phyloP scores from a whole-genome alignment of 2,888 invertebrate genomes.

The Chrysina gloriosa region DNA sequence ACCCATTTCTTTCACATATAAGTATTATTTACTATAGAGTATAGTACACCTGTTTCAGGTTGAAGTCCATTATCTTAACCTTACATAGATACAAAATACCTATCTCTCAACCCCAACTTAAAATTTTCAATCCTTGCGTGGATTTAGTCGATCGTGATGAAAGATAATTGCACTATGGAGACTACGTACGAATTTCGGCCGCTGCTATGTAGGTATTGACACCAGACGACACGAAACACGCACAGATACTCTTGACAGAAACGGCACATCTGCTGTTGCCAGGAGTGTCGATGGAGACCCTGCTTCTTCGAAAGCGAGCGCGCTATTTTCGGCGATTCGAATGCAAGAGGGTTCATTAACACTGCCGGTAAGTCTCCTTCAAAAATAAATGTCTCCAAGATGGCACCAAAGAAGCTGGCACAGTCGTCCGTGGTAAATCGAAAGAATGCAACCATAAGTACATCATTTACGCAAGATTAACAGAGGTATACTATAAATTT shows the following conservation, averaged over 20 bases:
- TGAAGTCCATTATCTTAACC: too few relatives aligned
- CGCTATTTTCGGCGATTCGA: slow-evolving; percentile 43
- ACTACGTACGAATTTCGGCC: not conserved
- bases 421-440: not conserved
- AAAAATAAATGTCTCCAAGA: slow-evolving; percentile 55
- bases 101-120: not conserved
- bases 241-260: slow-evolving; percentile 38
- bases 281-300: slow-evolving; percentile 28
- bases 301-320: slow-evolving; percentile 30
- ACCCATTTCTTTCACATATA: too few relatives aligned
- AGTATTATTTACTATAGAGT: too few relatives aligned
- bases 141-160: not conserved
- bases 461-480: slow-evolving; percentile 16
- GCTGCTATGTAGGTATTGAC: slow-evolving; percentile 17
- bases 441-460: slow-evolving; percentile 7
- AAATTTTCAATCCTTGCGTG: too few relatives aligned
- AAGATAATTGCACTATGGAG: not conserved
- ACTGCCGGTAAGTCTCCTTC: slow-evolving; percentile 44
- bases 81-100: slow-evolving; percentile 6
- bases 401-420: slow-evolving; percentile 1
- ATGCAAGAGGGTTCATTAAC: slow-evolving; percentile 51
- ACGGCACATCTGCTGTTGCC: slow-evolving; percentile 38
- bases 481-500: slow-evolving; percentile 1
- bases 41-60: too few relatives aligned
- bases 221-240: slow-evolving; percentile 30